phyloP scores from a whole-genome alignment of 2,888 invertebrate species.

The Nemotelus pantherinus region DNA sequence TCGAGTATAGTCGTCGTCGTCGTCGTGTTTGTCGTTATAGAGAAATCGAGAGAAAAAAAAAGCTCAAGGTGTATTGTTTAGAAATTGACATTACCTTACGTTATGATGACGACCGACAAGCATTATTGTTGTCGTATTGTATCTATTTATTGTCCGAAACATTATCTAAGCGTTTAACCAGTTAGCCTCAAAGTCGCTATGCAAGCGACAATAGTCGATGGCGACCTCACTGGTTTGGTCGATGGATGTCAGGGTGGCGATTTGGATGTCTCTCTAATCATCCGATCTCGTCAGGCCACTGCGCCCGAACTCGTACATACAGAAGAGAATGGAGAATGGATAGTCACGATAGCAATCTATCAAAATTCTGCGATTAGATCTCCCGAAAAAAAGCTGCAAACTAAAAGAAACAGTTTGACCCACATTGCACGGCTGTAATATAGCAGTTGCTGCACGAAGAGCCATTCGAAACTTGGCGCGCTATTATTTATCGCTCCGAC shows the following conservation, averaged over 20 bases:
- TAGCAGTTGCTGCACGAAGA: background rate
- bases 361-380: background rate
- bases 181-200: background rate
- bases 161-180: slow-evolving; percentile 17
- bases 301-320: background rate
- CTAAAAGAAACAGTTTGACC: background rate
- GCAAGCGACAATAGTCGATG: slow-evolving; percentile 23
- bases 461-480: background rate
- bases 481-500: slow-evolving; percentile 6
- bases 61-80: slow-evolving; percentile 15
- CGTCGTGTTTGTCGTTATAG: background rate
- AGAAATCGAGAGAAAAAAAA: background rate
- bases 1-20: background rate
- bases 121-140: background rate
- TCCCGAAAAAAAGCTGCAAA: background rate
- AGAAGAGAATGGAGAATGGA: background rate
- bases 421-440: background rate
- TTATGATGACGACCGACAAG: no score
- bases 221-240: slow-evolving; percentile 18
- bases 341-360: slow-evolving; percentile 3
- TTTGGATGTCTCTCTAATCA: background rate
- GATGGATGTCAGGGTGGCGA: background rate
- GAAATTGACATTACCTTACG: slow-evolving; percentile 10
- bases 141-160: slow-evolving; percentile 7
- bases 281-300: background rate